Conservation (phyloP, 2,797 vertebrate species). For the Urophycis tenuis region DNA sequence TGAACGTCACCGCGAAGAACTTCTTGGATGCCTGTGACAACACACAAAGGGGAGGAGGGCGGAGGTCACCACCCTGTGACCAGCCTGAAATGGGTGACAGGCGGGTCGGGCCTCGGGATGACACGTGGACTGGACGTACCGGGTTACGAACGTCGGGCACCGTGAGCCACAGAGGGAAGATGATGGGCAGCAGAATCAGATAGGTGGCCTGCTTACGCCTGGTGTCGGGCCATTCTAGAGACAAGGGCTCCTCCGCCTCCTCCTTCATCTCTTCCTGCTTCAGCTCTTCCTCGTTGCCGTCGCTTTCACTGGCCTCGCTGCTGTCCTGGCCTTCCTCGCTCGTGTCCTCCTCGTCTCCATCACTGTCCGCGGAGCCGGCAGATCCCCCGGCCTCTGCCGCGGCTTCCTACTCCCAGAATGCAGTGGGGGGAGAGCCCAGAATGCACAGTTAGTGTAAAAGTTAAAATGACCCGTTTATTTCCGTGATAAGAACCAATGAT, state of each 20-base stretch:
- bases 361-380: slow-evolving; percentile 24
- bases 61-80: neutral
- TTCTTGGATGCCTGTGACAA: slow-evolving; percentile 76
- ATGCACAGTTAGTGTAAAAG: neutral
- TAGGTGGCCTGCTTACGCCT: slow-evolving; percentile 80
- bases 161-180: slow-evolving; percentile 87
- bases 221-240: slow-evolving; percentile 82
- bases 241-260: slow-evolving; percentile 82
- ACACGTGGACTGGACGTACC: slow-evolving; percentile 65
- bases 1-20: slow-evolving; percentile 79
- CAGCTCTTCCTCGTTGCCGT: slow-evolving; percentile 19
- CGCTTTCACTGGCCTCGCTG: slow-evolving; percentile 16
- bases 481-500: neutral
- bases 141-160: slow-evolving; percentile 87
- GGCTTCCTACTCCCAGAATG: slow-evolving; percentile 26
- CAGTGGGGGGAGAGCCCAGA: neutral
- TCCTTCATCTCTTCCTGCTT: slow-evolving; percentile 59
- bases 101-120: neutral
- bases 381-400: slow-evolving; percentile 5
- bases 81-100: neutral
- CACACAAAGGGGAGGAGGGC: neutral
- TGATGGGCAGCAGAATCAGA: slow-evolving; percentile 84
- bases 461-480: neutral
- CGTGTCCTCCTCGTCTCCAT: neutral
- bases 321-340: slow-evolving; percentile 17